Evolutionary conservation across 2,888 invertebrate genomes (phyloP).

Genomic region (Cryptosula pallasiana): DNA sequence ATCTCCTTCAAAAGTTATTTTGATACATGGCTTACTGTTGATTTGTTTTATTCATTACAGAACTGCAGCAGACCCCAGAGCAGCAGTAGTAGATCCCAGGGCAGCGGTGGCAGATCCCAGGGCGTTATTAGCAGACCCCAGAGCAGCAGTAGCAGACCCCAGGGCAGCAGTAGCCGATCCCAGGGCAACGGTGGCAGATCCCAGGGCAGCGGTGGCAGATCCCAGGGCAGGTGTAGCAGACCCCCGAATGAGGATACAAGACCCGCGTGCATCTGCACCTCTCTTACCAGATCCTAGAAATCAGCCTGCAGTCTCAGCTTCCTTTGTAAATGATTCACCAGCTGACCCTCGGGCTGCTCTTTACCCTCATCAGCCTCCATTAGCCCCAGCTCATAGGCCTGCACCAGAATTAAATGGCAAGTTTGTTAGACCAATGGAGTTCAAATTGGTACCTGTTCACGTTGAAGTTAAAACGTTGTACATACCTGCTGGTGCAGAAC

Average conservation of each 20-base stretch:
- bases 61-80: conserved; percentile 2
- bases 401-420: conserved; percentile 15
- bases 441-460: background rate
- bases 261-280: background rate
- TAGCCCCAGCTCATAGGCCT: background rate
- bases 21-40: too few species aligned
- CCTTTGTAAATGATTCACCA: background rate
- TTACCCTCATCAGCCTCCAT: background rate
- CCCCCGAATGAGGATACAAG: background rate
- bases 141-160: background rate
- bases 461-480: background rate
- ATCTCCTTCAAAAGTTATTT: too few species aligned
- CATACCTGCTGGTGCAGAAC: conserved; percentile 18
- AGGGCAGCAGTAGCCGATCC: background rate
- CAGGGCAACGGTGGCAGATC: background rate
- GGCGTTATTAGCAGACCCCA: background rate
- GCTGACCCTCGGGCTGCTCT: background rate
- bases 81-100: background rate
- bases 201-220: background rate
- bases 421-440: background rate
- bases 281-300: conserved; percentile 1
- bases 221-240: background rate
- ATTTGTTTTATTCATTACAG: too few species aligned
- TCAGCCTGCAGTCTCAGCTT: background rate
- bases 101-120: background rate